These are phyloP conservation scores for Kryphioiulus occultus DNA, from an alignment of 2,888 invertebrate species.

Conservation along the genomic window DNA sequence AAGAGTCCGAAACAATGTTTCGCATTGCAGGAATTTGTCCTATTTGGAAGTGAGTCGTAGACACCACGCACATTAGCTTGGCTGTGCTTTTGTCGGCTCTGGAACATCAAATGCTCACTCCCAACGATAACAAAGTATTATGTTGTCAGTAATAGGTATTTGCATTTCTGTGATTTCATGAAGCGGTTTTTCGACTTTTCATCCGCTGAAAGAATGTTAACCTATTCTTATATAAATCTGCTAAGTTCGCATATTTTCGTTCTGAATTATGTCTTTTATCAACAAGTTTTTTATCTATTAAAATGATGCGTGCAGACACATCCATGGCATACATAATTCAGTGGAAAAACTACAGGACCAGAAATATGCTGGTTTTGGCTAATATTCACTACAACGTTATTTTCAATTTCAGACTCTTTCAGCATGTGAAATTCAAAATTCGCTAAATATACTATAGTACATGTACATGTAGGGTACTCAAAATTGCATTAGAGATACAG, in stretches of 20 bases:
- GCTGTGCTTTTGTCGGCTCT: background rate
- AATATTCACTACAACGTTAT: background rate
- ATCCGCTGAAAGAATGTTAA: background rate
- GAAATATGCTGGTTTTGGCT: background rate
- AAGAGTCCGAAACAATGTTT: background rate
- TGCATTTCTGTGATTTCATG: conserved; percentile 3
- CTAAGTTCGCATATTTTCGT: background rate
- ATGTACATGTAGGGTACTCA: background rate
- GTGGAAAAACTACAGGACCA: background rate
- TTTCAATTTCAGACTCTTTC: background rate
- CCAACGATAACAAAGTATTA: background rate
- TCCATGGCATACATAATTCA: background rate
- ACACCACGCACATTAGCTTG: background rate
- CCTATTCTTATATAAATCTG: background rate
- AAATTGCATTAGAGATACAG: no score
- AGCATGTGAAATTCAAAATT: no score
- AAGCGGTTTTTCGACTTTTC: background rate
- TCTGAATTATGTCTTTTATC: conserved; percentile 4
- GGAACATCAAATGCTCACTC: background rate
- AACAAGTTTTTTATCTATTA: background rate
- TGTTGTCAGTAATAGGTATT: conserved; percentile 20
- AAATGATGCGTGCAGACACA: background rate
- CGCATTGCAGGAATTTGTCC: background rate
- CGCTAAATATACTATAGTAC: no score
- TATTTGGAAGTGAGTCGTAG: background rate